Conservation (phyloP, 2,113 vertebrate genomes). For the Brachypodius melanocephalos region DNA sequence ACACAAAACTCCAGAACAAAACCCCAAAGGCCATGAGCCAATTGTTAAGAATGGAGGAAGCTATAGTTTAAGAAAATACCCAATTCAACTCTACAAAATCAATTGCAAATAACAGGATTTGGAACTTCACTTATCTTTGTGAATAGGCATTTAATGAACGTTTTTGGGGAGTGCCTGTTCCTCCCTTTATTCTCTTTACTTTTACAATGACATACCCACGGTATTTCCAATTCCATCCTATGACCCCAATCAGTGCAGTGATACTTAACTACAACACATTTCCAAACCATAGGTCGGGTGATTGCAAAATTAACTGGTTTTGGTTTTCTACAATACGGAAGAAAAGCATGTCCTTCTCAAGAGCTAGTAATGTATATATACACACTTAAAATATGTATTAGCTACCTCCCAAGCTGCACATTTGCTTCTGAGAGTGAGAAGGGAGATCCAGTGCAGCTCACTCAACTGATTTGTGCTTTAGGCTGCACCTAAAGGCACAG, state of each 20-base stretch:
- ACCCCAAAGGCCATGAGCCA: neutral
- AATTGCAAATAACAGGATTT: neutral
- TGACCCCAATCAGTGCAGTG: rapidly evolving
- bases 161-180: neutral
- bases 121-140: neutral
- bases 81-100: neutral
- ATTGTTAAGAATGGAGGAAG: neutral
- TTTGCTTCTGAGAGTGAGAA: neutral
- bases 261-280: neutral
- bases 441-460: neutral
- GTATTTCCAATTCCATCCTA: neutral
- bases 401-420: neutral
- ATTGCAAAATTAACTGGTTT: neutral
- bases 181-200: neutral
- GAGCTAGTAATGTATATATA: neutral
- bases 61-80: neutral
- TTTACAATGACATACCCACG: neutral
- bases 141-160: neutral
- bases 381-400: neutral
- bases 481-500: neutral
- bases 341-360: neutral
- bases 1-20: neutral
- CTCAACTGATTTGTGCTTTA: neutral
- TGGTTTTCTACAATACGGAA: neutral
- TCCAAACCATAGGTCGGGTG: neutral